These are phyloP conservation scores for Drosophila kambysellisi DNA, from an alignment of 2,888 invertebrate genomes.

Conservation along the genomic window DNA sequence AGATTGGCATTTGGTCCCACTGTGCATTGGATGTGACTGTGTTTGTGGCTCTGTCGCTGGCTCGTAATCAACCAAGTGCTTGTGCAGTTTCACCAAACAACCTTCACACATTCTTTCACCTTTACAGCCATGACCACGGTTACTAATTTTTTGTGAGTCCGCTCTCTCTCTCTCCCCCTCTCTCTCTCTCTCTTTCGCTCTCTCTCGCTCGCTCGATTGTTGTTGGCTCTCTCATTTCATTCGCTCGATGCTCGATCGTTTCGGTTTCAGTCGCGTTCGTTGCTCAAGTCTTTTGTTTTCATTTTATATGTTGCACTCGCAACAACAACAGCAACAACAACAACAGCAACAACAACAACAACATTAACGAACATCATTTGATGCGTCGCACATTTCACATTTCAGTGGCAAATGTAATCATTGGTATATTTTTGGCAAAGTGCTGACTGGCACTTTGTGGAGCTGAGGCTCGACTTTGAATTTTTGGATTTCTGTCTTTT, in stretches of 20 bases:
- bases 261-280: constrained; percentile 60
- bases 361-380: constrained; percentile 7
- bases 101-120: constrained; percentile 85
- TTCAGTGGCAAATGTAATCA: constrained; percentile 72
- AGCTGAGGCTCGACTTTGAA: constrained; percentile 2
- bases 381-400: constrained; percentile 46
- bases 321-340: constrained; percentile 11
- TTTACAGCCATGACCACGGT: constrained; percentile 84
- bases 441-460: constrained; percentile 45
- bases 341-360: constrained; percentile 14
- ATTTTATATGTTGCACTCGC: constrained; percentile 50
- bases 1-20: not conserved
- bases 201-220: not conserved
- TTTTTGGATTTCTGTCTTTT: constrained; percentile 3
- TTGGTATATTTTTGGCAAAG: constrained; percentile 77
- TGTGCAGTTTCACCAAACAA: constrained; percentile 83
- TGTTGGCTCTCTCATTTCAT: constrained; percentile 22
- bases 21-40: constrained; percentile 49
- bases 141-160: constrained; percentile 75
- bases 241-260: constrained; percentile 9
- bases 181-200: not conserved
- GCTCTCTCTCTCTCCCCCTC: not conserved
- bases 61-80: constrained; percentile 68
- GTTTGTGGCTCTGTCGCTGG: constrained; percentile 39
- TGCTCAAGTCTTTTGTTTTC: constrained; percentile 78